Percentiles rank a stretch among this genome's conserved stretches.
Conservation (phyloP, 64 coral and sea anemone species). For the Dendronephthya gigantea region DNA sequence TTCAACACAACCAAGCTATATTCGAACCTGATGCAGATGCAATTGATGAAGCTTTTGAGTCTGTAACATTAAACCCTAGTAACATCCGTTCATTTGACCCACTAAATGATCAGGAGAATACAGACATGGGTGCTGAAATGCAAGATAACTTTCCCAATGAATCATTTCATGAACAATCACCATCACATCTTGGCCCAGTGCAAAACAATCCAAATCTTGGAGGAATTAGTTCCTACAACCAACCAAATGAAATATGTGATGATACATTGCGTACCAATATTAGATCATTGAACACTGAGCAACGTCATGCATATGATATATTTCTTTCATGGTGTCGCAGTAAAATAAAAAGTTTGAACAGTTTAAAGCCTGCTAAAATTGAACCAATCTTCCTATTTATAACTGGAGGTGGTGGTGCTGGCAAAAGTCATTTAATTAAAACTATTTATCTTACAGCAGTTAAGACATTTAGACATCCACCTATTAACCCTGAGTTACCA, state of each 20-base stretch:
- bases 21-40: constrained; percentile 13
- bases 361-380: background rate
- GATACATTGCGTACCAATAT: background rate
- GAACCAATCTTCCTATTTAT: background rate
- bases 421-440: no score
- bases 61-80: background rate
- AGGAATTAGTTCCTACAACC: background rate
- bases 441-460: background rate
- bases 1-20: background rate
- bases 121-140: background rate
- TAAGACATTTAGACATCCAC: background rate
- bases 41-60: background rate
- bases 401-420: background rate
- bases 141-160: background rate
- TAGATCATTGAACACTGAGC: background rate
- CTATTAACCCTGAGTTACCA: background rate
- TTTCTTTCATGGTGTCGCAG: background rate
- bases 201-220: background rate
- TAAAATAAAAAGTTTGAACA: constrained; percentile 6
- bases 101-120: constrained; percentile 8
- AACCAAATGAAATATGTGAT: background rate
- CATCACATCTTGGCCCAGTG: background rate
- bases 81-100: background rate
- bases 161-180: background rate
- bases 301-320: constrained; percentile 9